phyloP scores from a whole-genome alignment of 1,140 invertebrate species.

The Panagrolaimus sp. region DNA sequence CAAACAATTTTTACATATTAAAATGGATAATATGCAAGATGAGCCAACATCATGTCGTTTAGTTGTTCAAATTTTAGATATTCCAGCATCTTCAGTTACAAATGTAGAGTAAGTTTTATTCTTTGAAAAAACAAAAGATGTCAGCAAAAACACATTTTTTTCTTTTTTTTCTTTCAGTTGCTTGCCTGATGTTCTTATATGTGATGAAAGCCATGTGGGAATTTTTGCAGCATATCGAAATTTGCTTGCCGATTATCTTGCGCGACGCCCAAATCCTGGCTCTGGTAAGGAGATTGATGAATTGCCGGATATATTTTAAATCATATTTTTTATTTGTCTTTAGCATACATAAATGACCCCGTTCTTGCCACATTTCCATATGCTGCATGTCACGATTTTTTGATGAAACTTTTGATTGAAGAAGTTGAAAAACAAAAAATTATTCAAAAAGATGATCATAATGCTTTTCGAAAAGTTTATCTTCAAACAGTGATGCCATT shows the following conservation, averaged over 20 bases:
- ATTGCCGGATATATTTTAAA: background rate
- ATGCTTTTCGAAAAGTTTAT: background rate
- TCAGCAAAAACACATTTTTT: background rate
- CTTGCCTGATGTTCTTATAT: constrained; percentile 6
- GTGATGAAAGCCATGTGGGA: constrained; percentile 6
- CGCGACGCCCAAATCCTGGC: background rate
- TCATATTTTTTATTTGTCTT: background rate
- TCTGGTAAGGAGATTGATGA: background rate
- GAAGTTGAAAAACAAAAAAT: background rate
- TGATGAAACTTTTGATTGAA: background rate
- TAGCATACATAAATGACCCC: background rate
- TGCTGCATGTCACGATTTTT: background rate
- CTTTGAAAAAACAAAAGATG: no score
- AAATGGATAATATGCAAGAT: background rate
- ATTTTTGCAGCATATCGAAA: constrained; percentile 1
- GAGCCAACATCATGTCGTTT: background rate
- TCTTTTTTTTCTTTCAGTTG: background rate
- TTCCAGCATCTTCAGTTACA: background rate
- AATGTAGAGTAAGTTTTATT: constrained; percentile 6
- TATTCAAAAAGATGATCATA: background rate
- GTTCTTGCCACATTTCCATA: background rate
- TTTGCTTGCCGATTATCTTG: background rate
- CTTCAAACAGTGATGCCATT: background rate
- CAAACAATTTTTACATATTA: constrained; percentile 9
- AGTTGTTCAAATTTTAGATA: constrained; percentile 10